Conservation (phyloP, 2,113 vertebrate species). For the Cololabis saira region DNA sequence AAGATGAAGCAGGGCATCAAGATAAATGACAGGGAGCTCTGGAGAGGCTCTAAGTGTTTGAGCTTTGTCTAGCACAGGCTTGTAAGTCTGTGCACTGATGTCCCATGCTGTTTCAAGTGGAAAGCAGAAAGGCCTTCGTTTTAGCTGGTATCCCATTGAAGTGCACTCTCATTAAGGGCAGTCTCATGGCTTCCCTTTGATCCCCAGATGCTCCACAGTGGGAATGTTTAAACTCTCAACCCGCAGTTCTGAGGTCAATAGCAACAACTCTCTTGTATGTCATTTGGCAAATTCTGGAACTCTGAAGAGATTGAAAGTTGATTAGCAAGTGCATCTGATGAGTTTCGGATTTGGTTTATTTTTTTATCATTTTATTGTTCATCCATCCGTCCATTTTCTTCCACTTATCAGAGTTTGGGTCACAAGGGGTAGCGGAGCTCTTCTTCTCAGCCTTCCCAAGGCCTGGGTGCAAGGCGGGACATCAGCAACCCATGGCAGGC, state of each 20-base stretch:
- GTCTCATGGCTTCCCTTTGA: slow-evolving; percentile 54
- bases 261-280: neutral
- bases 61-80: slow-evolving; percentile 38
- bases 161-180: slow-evolving; percentile 55
- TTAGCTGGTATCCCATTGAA: slow-evolving; percentile 47
- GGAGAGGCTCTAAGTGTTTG: slow-evolving; percentile 48
- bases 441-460: too few relatives aligned
- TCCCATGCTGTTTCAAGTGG: slow-evolving; percentile 70
- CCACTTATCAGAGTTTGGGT: too few relatives aligned
- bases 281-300: neutral
- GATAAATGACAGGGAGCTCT: slow-evolving; percentile 53
- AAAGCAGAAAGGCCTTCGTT: slow-evolving; percentile 55
- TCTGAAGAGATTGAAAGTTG: neutral
- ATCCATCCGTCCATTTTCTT: too few relatives aligned
- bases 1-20: slow-evolving; percentile 46
- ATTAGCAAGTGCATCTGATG: neutral
- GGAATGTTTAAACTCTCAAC: slow-evolving; percentile 34
- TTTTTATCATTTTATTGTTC: too few relatives aligned
- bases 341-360: neutral
- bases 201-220: slow-evolving; percentile 19
- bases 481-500: too few relatives aligned
- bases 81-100: slow-evolving; percentile 42
- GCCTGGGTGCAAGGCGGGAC: too few relatives aligned
- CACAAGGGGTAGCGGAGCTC: too few relatives aligned
- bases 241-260: neutral